These are phyloP conservation scores for Listronotus oregonensis DNA, from an alignment of 1,140 invertebrate genomes.

Conservation along the genomic window DNA sequence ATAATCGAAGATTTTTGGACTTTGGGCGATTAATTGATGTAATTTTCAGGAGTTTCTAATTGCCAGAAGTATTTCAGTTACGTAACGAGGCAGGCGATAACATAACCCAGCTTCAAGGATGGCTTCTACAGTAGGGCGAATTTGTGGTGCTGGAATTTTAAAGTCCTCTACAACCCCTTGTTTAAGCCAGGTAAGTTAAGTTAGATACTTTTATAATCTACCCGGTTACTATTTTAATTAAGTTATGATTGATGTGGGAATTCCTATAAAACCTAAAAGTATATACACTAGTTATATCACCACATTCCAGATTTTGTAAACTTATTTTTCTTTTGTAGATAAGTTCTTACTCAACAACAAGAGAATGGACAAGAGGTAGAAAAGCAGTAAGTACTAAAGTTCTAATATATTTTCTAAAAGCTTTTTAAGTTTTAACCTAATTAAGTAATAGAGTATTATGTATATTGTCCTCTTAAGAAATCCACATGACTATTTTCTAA, in stretches of 20 bases:
- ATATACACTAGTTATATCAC: constrained; percentile 13
- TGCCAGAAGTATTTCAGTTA: constrained; percentile 8
- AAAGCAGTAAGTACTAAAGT: constrained; percentile 69
- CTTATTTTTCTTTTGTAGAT: constrained; percentile 60
- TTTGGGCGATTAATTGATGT: constrained; percentile 5
- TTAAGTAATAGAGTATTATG: no score
- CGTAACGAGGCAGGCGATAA: constrained; percentile 10
- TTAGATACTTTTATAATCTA: no score
- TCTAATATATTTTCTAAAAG: background rate
- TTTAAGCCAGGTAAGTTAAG: constrained; percentile 59
- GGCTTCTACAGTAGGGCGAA: constrained; percentile 79
- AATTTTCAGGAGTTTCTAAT: background rate
- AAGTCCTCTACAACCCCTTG: constrained; percentile 63
- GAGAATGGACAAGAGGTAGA: constrained; percentile 72
- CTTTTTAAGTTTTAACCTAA: background rate
- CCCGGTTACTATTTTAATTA: background rate
- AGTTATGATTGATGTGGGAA: background rate
- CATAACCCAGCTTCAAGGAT: constrained; percentile 61
- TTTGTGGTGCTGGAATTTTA: constrained; percentile 78
- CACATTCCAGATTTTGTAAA: background rate
- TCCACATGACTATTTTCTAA: no score
- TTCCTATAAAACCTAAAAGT: background rate
- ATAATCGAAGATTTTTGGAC: constrained; percentile 35
- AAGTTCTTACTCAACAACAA: constrained; percentile 69
- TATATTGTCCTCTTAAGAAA: no score